These are phyloP conservation scores for Mareca penelope DNA, from an alignment of 2,797 vertebrate genomes.

Conservation along the genomic window DNA sequence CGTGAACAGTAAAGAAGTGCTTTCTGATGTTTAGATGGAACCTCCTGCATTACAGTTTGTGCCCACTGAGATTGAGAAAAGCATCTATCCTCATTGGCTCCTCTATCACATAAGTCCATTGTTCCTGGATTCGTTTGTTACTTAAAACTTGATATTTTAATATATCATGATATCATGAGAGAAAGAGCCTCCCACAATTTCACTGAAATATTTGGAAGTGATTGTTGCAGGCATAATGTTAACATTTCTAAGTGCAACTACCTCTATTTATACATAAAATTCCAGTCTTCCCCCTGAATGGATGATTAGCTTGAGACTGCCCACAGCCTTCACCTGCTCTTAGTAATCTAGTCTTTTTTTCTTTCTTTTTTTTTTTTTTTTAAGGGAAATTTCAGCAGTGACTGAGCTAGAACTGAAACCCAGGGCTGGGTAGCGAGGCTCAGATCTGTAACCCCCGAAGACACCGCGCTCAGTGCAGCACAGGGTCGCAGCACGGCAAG, in stretches of 20 bases:
- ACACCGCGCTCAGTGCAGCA: not conserved
- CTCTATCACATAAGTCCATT: not conserved
- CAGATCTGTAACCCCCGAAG: not conserved
- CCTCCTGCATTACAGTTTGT: not conserved
- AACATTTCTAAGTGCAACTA: not conserved
- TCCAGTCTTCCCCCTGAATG: not conserved
- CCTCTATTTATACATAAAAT: not conserved
- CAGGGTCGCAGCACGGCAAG: not conserved
- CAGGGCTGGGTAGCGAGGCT: not conserved
- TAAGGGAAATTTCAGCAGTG: not conserved
- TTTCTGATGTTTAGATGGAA: not conserved
- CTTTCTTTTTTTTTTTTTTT: no score
- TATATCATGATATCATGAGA: not conserved
- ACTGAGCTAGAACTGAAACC: not conserved
- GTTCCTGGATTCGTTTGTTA: slow-evolving; percentile 44
- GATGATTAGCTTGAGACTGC: not conserved
- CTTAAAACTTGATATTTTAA: slow-evolving; percentile 37
- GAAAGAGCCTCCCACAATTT: slow-evolving; percentile 21
- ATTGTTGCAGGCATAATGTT: not conserved
- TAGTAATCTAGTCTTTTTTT: no score
- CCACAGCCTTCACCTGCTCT: accelerated
- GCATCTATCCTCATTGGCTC: not conserved
- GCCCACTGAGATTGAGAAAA: not conserved
- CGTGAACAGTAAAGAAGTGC: not conserved
- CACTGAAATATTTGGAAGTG: not conserved